A percentile compares a stretch with the other conserved stretches of the same genome.
These are phyloP conservation scores for Hippocampus mohnikei DNA, from an alignment of 2,113 vertebrate genomes.

Conservation along the genomic window DNA sequence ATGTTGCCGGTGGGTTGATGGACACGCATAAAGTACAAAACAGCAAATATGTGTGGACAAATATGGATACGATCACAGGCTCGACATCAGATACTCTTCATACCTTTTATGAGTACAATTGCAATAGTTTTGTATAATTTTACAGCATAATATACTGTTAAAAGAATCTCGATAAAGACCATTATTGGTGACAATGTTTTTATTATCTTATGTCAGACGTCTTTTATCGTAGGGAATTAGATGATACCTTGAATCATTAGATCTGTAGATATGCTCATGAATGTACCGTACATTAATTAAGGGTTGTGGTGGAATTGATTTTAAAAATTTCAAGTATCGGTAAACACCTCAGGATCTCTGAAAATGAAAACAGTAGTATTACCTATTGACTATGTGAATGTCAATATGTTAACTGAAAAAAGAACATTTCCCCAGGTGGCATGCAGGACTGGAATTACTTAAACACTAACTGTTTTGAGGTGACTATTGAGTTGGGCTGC, in stretches of 20 bases:
- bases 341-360: background rate
- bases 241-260: no score
- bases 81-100: background rate
- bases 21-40: background rate
- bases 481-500: conserved; percentile 94
- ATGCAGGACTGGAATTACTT: conserved; percentile 99
- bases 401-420: background rate
- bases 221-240: no score
- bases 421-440: conserved; percentile 75
- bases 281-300: no score
- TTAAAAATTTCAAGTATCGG: background rate
- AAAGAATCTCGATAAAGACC: background rate
- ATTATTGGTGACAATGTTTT: no score
- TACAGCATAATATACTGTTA: background rate
- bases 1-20: conserved; percentile 81
- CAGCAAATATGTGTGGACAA: background rate
- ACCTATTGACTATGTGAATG: background rate
- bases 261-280: no score
- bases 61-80: background rate
- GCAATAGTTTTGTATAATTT: background rate
- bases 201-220: no score
- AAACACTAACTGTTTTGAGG: conserved; percentile 97
- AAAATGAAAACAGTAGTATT: background rate
- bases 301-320: background rate
- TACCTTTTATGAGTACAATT: no score